These are phyloP conservation scores for Chiridota heheva DNA, from an alignment of 35 echinoderm and acorn worm genomes.

Conservation along the genomic window DNA sequence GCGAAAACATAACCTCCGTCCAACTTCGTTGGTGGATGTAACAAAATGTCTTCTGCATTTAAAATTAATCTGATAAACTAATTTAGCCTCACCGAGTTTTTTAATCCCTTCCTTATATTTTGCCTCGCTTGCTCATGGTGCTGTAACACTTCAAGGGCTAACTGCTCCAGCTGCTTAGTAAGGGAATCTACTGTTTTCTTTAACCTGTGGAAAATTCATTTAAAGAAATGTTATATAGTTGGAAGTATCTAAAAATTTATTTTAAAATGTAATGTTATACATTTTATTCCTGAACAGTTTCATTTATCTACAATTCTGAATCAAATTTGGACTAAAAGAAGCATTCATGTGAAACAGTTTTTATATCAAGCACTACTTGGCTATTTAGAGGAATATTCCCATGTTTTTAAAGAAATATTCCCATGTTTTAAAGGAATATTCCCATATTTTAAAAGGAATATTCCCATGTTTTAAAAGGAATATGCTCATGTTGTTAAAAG, in stretches of 20 bases:
- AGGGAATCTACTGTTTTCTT: slow-evolving; percentile 68
- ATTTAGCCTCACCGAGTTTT: slow-evolving; percentile 58
- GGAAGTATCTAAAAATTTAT: neutral
- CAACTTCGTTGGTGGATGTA: no score
- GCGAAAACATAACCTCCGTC: neutral
- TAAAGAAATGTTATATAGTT: neutral
- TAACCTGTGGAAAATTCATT: slow-evolving; percentile 47
- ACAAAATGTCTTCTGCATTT: no score
- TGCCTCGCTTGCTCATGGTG: slow-evolving; percentile 59
- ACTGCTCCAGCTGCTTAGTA: slow-evolving; percentile 46
- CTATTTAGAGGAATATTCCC: no score
- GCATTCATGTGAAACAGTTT: neutral
- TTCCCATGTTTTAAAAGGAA: no score
- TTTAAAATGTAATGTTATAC: neutral
- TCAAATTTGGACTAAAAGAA: neutral
- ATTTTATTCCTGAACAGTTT: neutral
- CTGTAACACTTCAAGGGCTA: slow-evolving; percentile 24
- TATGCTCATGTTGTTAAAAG: no score
- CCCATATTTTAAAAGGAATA: no score
- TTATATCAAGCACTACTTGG: no score
- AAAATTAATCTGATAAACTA: no score
- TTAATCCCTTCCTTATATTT: slow-evolving; percentile 53
- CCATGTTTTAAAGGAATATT: no score
- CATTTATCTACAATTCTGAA: neutral
- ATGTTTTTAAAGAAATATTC: no score